A percentile compares a stretch with the other conserved stretches of the same genome.
Conservation (phyloP, 1,140 invertebrate species). For the Neocloeon triangulifer region DNA sequence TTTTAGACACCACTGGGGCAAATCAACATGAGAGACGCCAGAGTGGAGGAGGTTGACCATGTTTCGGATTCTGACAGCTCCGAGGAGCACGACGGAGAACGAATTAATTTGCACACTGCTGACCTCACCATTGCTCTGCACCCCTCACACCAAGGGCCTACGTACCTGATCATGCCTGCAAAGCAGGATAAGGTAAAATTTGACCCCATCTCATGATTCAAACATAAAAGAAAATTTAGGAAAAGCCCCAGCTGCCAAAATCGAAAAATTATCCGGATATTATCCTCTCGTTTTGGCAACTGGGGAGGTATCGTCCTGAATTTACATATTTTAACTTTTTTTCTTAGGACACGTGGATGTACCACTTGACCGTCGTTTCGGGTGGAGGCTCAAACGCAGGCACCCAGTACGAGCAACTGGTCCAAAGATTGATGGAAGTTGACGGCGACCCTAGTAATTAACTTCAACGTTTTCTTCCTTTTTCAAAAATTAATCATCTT, state of each 20-base stretch:
- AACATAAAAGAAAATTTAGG: too few species aligned
- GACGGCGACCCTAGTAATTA: conserved; percentile 74
- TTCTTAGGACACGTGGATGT: conserved; percentile 68
- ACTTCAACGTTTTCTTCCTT: not conserved
- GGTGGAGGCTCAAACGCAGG: conserved; percentile 73
- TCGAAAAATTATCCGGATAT: too few species aligned
- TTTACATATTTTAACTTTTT: conserved; percentile 3
- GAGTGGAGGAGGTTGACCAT: conserved; percentile 83
- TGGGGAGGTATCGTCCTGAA: too few species aligned
- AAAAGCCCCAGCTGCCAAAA: too few species aligned
- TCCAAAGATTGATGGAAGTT: conserved; percentile 86
- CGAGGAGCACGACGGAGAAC: conserved; percentile 60
- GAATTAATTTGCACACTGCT: conserved; percentile 27
- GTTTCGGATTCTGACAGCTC: conserved; percentile 76
- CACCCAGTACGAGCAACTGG: conserved; percentile 83
- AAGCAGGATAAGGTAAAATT: conserved; percentile 54
- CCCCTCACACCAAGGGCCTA: conserved; percentile 74
- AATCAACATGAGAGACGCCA: conserved; percentile 82
- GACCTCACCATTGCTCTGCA: conserved; percentile 79
- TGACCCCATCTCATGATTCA: too few species aligned
- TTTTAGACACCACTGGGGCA: conserved; percentile 73
- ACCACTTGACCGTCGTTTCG: conserved; percentile 82
- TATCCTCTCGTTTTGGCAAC: not conserved
- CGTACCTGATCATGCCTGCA: conserved; percentile 70
- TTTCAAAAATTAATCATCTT: conserved; percentile 6